phyloP scores from a whole-genome alignment of 2,888 invertebrate species.

The Dromius quadrimaculatus region DNA sequence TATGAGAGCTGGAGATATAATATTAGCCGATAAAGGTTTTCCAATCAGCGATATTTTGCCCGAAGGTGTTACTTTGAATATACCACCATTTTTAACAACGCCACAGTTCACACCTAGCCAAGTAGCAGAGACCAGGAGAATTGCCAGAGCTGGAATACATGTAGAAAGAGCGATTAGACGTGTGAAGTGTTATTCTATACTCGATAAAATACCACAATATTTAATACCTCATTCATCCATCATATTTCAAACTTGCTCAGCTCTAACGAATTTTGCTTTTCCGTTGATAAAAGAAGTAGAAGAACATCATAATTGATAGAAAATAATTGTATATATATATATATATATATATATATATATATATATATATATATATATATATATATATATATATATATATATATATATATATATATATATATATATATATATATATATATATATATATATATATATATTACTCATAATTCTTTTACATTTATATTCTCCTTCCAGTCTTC shows the following conservation, averaged over 20 bases:
- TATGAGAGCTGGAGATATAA: constrained; percentile 56
- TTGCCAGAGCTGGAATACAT: constrained; percentile 57
- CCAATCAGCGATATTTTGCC: constrained; percentile 56
- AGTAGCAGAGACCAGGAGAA: constrained; percentile 54
- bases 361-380: neutral
- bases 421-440: neutral
- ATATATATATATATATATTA: neutral
- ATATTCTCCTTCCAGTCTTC: constrained; percentile 42
- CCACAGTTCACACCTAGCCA: constrained; percentile 55
- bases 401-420: neutral
- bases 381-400: neutral
- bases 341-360: constrained; percentile 1
- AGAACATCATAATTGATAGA: neutral
- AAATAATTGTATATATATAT: neutral
- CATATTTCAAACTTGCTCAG: neutral
- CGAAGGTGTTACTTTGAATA: constrained; percentile 56
- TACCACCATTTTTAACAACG: constrained; percentile 56
- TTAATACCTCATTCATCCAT: neutral
- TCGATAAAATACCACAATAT: neutral
- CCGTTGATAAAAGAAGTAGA: neutral
- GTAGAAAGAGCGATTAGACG: constrained; percentile 57
- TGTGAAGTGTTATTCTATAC: constrained; percentile 54
- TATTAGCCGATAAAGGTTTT: constrained; percentile 58
- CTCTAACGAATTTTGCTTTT: neutral
- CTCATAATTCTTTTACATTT: constrained; percentile 28